Percentiles rank a stretch among this genome's conserved stretches.
Evolutionary conservation across 2,888 invertebrate genomes (phyloP).

Genomic region (Aromia moschata): DNA sequence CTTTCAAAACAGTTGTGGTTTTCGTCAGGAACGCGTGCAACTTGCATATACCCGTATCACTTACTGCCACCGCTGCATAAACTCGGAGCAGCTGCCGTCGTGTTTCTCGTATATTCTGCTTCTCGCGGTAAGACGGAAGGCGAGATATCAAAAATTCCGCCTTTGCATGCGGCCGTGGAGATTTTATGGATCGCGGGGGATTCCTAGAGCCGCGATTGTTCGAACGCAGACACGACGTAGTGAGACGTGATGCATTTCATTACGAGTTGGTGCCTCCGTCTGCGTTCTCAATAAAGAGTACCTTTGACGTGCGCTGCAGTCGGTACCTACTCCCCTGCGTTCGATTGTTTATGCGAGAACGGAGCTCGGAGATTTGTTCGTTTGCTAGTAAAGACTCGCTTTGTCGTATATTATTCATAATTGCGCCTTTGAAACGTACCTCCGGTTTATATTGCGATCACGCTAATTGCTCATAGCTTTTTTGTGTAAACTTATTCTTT

Average conservation of each 20-base stretch:
- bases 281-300: conserved; percentile 7
- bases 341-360: conserved; percentile 1
- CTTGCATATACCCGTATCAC: too few species aligned
- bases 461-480: too few species aligned
- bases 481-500: too few species aligned
- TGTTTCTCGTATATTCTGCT: too few species aligned
- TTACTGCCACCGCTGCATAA: too few species aligned
- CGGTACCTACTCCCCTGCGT: background rate
- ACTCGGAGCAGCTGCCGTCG: too few species aligned
- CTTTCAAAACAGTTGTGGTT: too few species aligned
- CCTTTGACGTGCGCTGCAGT: conserved; percentile 4
- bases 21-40: too few species aligned
- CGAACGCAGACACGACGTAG: conserved; percentile 10
- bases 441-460: too few species aligned
- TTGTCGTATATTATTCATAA: background rate
- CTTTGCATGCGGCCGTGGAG: conserved; percentile 4
- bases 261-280: background rate
- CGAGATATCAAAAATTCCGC: conserved; percentile 2
- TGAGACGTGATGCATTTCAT: conserved; percentile 8
- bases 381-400: background rate
- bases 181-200: conserved; percentile 2
- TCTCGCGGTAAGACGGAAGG: too few species aligned
- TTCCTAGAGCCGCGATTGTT: conserved; percentile 10
- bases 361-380: background rate
- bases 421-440: too few species aligned